Percentiles rank a stretch among this genome's conserved stretches.
Evolutionary conservation across 2,113 vertebrate species (phyloP).

Genomic region (Tylochromis polylepis): DNA sequence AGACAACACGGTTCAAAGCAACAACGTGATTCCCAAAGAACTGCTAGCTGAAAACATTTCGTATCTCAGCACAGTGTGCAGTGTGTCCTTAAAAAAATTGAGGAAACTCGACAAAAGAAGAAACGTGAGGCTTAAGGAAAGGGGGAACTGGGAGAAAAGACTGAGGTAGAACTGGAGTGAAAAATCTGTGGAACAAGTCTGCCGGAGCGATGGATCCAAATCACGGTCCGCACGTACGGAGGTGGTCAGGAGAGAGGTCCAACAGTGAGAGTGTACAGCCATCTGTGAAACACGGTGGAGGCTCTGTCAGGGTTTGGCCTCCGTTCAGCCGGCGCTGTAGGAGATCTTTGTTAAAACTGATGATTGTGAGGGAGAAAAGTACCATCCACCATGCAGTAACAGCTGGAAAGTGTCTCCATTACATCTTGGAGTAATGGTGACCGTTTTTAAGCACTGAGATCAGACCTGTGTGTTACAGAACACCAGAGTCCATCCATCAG

Average conservation of each 20-base stretch:
- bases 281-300: background rate
- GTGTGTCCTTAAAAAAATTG: background rate
- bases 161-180: background rate
- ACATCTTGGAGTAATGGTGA: background rate
- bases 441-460: background rate
- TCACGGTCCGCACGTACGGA: background rate
- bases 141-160: background rate
- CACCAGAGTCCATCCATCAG: background rate
- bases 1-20: background rate
- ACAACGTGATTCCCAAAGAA: no score
- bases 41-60: background rate
- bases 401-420: background rate
- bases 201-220: background rate
- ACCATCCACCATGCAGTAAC: background rate
- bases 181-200: no score
- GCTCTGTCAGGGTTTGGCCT: background rate
- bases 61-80: rapidly evolving
- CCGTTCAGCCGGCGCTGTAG: background rate
- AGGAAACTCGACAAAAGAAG: background rate
- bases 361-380: background rate
- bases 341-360: background rate
- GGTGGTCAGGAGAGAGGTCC: background rate
- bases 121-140: background rate
- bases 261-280: background rate
- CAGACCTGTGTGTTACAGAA: background rate